Conservation (phyloP, 2,888 invertebrate species). For the Caenorhabditis afra region DNA sequence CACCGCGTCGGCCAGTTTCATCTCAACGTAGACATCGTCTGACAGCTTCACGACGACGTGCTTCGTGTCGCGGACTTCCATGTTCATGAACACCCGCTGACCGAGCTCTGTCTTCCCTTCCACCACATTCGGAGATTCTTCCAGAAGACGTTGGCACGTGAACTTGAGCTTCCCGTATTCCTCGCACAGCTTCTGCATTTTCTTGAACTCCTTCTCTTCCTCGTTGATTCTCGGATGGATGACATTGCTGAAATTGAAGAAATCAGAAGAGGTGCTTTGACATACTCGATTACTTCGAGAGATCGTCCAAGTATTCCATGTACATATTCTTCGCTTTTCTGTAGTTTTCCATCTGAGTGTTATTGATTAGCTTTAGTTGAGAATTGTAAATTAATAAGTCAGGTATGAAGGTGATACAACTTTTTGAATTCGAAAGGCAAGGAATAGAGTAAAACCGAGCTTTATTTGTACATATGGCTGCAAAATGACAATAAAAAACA, state of each 20-base stretch:
- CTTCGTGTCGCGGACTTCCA: conserved; percentile 61
- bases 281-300: conserved; percentile 16
- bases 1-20: conserved; percentile 56
- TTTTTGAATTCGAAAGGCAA: neutral
- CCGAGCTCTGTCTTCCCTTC: conserved; percentile 60
- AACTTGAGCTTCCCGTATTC: conserved; percentile 47
- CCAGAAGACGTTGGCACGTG: conserved; percentile 41
- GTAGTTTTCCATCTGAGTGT: conserved; percentile 40
- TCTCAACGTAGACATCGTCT: conserved; percentile 58
- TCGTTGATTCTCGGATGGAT: conserved; percentile 21
- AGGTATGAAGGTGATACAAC: neutral
- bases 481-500: conserved; percentile 5
- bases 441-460: neutral
- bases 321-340: neutral
- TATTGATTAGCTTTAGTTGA: no score
- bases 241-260: conserved; percentile 9
- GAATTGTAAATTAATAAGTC: no score
- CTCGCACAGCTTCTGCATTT: conserved; percentile 43
- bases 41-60: conserved; percentile 60
- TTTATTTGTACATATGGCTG: conserved; percentile 26
- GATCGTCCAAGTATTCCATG: conserved; percentile 30
- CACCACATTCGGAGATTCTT: conserved; percentile 7
- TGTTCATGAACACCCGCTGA: conserved; percentile 60
- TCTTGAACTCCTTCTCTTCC: conserved; percentile 28
- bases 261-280: neutral